These are phyloP conservation scores for Elephas maximus DNA, from an alignment of 2,113 vertebrate genomes.

Conservation along the genomic window DNA sequence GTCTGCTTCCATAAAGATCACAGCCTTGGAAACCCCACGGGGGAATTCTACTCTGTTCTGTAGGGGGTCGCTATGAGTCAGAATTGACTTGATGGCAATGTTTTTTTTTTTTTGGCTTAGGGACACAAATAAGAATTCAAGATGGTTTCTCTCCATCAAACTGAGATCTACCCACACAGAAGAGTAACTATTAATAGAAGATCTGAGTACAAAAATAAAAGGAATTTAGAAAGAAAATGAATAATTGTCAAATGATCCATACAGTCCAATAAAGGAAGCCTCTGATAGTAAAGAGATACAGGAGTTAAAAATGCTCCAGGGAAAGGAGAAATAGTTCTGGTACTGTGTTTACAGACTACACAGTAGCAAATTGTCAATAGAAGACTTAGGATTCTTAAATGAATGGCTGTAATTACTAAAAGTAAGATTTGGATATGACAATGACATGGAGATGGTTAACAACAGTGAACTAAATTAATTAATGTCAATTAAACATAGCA, in stretches of 20 bases:
- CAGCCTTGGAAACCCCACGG: not conserved
- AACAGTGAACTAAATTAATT: slow-evolving; percentile 67
- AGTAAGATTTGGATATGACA: slow-evolving; percentile 35
- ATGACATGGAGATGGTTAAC: slow-evolving; percentile 28
- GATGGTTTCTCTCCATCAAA: not conserved
- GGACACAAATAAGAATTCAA: not conserved
- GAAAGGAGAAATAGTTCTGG: not conserved
- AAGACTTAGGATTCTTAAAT: slow-evolving; percentile 42
- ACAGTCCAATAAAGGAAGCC: not conserved
- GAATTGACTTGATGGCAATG: not conserved
- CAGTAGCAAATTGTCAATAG: not conserved
- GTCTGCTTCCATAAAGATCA: not conserved
- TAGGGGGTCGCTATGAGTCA: not conserved
- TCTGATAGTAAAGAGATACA: not conserved
- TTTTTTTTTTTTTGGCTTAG: not conserved
- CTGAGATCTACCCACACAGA: not conserved
- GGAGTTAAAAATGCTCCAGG: not conserved
- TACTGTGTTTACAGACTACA: not conserved
- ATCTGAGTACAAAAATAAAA: slow-evolving; percentile 26
- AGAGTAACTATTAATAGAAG: not conserved
- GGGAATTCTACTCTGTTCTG: not conserved
- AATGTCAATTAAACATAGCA: slow-evolving; percentile 38
- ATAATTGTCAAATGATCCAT: not conserved
- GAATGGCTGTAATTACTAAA: slow-evolving; percentile 49
- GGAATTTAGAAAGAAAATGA: slow-evolving; percentile 23